Evolutionary conservation across 2,113 vertebrate genomes (phyloP), one percentile per base, ranked within the genome.

Genomic region (Diglossa brunneiventris): DNA sequence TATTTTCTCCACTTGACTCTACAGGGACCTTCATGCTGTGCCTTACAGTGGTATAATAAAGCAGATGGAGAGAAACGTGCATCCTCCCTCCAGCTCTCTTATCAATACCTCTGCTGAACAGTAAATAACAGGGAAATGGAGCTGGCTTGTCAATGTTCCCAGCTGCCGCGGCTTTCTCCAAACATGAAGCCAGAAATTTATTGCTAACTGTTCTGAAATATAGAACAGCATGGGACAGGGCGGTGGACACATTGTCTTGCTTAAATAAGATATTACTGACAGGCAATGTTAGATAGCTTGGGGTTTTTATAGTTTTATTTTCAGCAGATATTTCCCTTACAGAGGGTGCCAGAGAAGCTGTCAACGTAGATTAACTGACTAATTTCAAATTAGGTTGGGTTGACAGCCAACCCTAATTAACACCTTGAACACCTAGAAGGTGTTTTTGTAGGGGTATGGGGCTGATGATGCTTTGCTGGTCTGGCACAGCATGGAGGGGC

Each of bases 81-180:
- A 8, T 83, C 50, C 64, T 92, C 86, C 15, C 75, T 89, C 68
- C 41, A 72, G n/a, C 52, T 92, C 28, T 91, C 56, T 87, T 93
- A 94, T 92, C 92, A 95, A 89, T 93, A 95, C 44, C 44, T 90
- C 67, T 87, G 70, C 79, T 78, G 73, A 82, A 61, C 85, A 72
- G 70, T 88, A 91, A 96, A 89, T 89, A 93, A 93, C 72, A 72
- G 64, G 73, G 83, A 93, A 93, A 92, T 0, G 0, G 61, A 75
- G 41, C 47, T 95, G 0, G 0, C 72, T 84, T 88, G 91, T 93
- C 88, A 90, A 23, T 83, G 58, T 44, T 90, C 61, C 41, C 77
- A 93, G 85, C 79, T 96, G 86, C 44, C 0, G 1, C 26, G 6
- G 18, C 72, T 96, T 86, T 72, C 73, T 87, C 82, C 81, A 82